A percentile compares a stretch with the other conserved stretches of the same genome.
These are phyloP conservation scores for Psettodes erumei DNA, from an alignment of 2,113 vertebrate genomes.

Conservation along the genomic window DNA sequence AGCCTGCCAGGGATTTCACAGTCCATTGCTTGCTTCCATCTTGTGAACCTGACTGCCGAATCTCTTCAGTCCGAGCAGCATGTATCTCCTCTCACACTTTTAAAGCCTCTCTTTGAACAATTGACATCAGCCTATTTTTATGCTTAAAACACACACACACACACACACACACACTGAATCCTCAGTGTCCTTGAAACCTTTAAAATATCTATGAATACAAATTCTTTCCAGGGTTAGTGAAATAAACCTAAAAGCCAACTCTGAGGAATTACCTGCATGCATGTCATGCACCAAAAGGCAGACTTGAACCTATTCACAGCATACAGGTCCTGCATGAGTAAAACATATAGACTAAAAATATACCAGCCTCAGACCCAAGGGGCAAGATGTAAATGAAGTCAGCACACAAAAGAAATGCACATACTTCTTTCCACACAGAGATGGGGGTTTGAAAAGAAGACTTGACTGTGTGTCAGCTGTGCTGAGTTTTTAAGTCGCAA, in stretches of 20 bases:
- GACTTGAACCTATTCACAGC: neutral
- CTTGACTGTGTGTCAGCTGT: constrained; percentile 60
- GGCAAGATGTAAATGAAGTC: constrained; percentile 48
- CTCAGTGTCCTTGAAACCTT: constrained; percentile 34
- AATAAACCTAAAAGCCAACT: constrained; percentile 19
- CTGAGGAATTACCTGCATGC: neutral
- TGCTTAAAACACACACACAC: constrained; percentile 10
- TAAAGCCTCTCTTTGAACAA: constrained; percentile 34
- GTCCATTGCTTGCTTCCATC: constrained; percentile 51
- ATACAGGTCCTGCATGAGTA: neutral
- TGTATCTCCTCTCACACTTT: constrained; percentile 5
- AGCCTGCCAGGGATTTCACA: constrained; percentile 55
- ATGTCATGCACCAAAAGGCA: neutral
- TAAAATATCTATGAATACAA: constrained; percentile 21
- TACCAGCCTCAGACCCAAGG: constrained; percentile 27
- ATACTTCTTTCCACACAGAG: constrained; percentile 11
- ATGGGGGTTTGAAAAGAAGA: constrained; percentile 35
- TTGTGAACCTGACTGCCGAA: constrained; percentile 46
- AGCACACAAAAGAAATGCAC: constrained; percentile 51
- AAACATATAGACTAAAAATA: constrained; percentile 45
- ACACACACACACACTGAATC: constrained; percentile 7
- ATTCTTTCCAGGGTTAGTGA: neutral
- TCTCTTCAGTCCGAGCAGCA: constrained; percentile 13
- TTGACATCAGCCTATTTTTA: constrained; percentile 18
- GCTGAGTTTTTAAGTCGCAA: constrained; percentile 42